These are phyloP conservation scores for Rhea americana DNA, from an alignment of 2,113 vertebrate species.

Conservation along the genomic window DNA sequence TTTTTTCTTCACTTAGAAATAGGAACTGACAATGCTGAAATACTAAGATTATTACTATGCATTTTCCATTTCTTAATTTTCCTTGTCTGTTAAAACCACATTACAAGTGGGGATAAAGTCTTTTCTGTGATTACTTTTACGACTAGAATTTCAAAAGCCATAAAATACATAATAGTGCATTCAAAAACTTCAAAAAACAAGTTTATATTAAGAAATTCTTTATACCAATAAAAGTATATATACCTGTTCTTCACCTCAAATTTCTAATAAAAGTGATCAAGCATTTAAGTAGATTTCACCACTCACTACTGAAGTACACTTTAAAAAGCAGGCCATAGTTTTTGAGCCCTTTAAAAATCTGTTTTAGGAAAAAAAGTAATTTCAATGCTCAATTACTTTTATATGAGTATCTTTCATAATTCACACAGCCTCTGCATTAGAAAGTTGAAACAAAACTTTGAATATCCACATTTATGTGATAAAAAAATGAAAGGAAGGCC, in stretches of 20 bases:
- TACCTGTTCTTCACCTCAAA: not conserved
- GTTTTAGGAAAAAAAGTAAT: not conserved
- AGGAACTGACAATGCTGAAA: constrained; percentile 13
- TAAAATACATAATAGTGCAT: constrained; percentile 22
- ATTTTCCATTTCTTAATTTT: constrained; percentile 43
- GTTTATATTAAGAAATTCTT: constrained; percentile 35
- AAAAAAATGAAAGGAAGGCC: not conserved
- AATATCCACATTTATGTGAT: not conserved
- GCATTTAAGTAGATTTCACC: not conserved
- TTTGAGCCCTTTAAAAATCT: not conserved
- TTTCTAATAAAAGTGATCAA: not conserved
- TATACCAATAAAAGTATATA: not conserved
- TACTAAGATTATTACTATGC: constrained; percentile 5
- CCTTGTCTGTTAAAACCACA: constrained; percentile 51
- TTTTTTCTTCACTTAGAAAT: constrained; percentile 17
- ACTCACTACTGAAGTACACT: not conserved
- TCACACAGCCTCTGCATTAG: not conserved
- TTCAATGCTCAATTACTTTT: not conserved
- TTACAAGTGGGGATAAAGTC: constrained; percentile 29
- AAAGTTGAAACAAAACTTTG: not conserved
- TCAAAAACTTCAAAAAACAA: not conserved
- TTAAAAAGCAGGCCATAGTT: not conserved
- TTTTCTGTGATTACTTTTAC: constrained; percentile 42
- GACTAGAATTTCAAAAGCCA: constrained; percentile 54
- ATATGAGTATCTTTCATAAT: not conserved